phyloP scores from a whole-genome alignment of 2,113 vertebrate genomes.

The Hymenochirus boettgeri region DNA sequence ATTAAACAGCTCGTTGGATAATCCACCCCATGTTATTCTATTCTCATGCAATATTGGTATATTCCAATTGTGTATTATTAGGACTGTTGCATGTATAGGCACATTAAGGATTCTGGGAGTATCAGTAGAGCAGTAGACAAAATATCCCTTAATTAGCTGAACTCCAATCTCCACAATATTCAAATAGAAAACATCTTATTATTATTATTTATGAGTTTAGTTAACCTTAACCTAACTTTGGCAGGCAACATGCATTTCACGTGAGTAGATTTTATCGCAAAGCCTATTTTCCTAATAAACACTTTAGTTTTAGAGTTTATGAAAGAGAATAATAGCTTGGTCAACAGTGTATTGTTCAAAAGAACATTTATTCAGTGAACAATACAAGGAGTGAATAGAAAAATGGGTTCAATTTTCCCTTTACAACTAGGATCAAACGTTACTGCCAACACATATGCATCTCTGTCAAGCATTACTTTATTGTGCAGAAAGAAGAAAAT shows the following conservation, averaged over 20 bases:
- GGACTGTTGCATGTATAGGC: too few species aligned
- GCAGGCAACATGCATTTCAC: constrained; percentile 7
- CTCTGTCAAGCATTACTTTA: constrained; percentile 34
- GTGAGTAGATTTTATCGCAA: not conserved
- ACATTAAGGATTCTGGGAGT: too few species aligned
- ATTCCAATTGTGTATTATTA: too few species aligned
- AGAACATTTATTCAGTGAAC: constrained; percentile 32
- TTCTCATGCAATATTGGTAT: too few species aligned
- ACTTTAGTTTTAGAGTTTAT: constrained; percentile 27
- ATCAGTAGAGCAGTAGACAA: too few species aligned
- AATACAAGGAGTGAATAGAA: constrained; percentile 15
- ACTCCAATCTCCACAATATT: too few species aligned
- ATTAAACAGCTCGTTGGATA: too few species aligned
- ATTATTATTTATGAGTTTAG: constrained; percentile 26
- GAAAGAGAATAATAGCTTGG: constrained; percentile 33
- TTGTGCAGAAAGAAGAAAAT: not conserved
- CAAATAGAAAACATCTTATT: not conserved
- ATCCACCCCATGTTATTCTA: too few species aligned
- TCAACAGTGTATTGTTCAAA: constrained; percentile 30
- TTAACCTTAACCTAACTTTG: constrained; percentile 2
- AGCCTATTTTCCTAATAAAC: constrained; percentile 26
- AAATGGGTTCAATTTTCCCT: constrained; percentile 31
- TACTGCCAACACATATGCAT: constrained; percentile 29
- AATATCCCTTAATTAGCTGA: too few species aligned
- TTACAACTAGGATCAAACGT: constrained; percentile 16